A percentile compares a stretch with the other conserved stretches of the same genome.
phyloP scores from a whole-genome alignment of 2,888 invertebrate genomes.

The Dynastes maya region DNA sequence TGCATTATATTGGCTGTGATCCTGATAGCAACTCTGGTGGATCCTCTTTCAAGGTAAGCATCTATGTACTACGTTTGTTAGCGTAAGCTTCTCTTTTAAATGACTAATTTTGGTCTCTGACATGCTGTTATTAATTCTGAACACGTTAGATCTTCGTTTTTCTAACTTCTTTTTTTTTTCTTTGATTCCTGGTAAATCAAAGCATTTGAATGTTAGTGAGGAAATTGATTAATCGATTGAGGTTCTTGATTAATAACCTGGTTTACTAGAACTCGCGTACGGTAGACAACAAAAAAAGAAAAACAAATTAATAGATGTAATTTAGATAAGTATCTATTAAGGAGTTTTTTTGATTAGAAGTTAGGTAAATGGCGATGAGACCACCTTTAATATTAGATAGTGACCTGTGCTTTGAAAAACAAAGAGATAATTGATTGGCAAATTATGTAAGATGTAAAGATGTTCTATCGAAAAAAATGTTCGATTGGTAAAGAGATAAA shows the following conservation, averaged over 20 bases:
- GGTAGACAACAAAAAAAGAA: neutral
- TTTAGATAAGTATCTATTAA: neutral
- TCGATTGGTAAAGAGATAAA: neutral
- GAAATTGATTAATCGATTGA: neutral
- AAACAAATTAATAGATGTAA: neutral
- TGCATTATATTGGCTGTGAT: constrained; percentile 90
- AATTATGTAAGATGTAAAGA: neutral
- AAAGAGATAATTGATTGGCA: neutral
- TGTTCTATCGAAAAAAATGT: neutral
- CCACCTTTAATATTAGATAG: neutral
- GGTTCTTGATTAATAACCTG: neutral
- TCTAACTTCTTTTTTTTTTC: neutral
- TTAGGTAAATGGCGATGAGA: neutral
- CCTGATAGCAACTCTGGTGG: constrained; percentile 90
- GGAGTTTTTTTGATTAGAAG: neutral
- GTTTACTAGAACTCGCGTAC: neutral
- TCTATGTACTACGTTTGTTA: neutral
- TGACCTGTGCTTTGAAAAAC: neutral
- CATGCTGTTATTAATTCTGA: neutral
- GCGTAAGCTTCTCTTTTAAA: neutral
- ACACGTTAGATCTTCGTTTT: neutral
- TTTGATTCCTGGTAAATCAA: neutral
- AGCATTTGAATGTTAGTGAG: neutral
- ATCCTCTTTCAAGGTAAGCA: constrained; percentile 88
- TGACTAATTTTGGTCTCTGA: neutral